phyloP scores from a whole-genome alignment of 2,888 invertebrate species.

The Xanthorhoe designata region DNA sequence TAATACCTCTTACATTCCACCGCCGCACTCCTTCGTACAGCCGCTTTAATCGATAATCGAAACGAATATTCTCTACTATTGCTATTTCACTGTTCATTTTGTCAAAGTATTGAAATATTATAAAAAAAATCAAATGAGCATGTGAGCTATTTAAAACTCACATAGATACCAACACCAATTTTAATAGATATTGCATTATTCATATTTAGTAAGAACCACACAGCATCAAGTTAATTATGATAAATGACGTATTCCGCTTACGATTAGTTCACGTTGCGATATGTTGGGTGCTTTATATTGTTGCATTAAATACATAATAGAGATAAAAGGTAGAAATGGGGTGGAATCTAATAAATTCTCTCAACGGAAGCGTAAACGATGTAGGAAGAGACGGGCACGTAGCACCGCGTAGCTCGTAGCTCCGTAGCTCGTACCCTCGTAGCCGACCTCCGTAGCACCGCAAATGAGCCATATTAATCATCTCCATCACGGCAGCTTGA shows the following conservation, averaged over 20 bases:
- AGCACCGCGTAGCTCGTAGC: slow-evolving; percentile 62
- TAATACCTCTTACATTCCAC: slow-evolving; percentile 63
- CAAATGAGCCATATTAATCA: slow-evolving; percentile 85
- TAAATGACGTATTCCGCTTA: slow-evolving; percentile 52
- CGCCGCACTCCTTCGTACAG: slow-evolving; percentile 48
- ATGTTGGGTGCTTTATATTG: slow-evolving; percentile 58
- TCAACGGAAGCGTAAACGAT: slow-evolving; percentile 81
- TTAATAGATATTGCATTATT: too few species aligned
- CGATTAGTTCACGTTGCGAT: slow-evolving; percentile 60
- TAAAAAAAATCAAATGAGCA: neutral
- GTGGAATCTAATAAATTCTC: slow-evolving; percentile 81
- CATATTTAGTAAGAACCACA: slow-evolving; percentile 5
- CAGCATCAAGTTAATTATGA: slow-evolving; percentile 46
- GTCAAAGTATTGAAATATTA: neutral
- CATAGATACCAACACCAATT: too few species aligned
- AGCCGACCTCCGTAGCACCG: slow-evolving; percentile 62
- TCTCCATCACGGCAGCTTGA: slow-evolving; percentile 79
- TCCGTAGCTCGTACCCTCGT: slow-evolving; percentile 50
- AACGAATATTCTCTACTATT: slow-evolving; percentile 17
- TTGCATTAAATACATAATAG: slow-evolving; percentile 76
- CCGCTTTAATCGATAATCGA: slow-evolving; percentile 47
- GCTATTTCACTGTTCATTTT: slow-evolving; percentile 7
- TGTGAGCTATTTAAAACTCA: neutral
- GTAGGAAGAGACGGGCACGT: slow-evolving; percentile 80
- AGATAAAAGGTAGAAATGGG: slow-evolving; percentile 82